A percentile compares a stretch with the other conserved stretches of the same genome.
These are phyloP conservation scores for Palythoa heliodiscus DNA, from an alignment of 92 coral and sea anemone genomes.

Conservation along the genomic window DNA sequence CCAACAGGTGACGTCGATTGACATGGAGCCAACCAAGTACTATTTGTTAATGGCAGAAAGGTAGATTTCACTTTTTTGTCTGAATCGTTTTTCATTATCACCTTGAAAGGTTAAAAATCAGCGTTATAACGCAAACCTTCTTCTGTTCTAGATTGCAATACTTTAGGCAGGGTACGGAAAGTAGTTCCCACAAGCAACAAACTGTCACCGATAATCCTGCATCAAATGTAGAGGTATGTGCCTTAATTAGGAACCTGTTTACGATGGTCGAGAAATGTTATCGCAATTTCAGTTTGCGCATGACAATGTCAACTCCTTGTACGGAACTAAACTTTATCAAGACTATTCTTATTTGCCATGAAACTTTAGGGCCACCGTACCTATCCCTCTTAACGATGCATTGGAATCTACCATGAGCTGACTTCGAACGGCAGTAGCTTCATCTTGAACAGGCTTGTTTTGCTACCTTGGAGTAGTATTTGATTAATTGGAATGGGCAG, in stretches of 20 bases:
- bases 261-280: too few relatives aligned
- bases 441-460: too few relatives aligned
- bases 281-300: too few relatives aligned
- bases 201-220: conserved; percentile 54
- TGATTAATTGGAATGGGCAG: too few relatives aligned
- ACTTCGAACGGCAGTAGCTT: too few relatives aligned
- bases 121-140: not conserved
- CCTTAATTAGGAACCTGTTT: not conserved
- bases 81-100: not conserved
- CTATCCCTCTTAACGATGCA: too few relatives aligned
- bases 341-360: too few relatives aligned
- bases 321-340: too few relatives aligned
- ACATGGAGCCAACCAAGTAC: conserved; percentile 86
- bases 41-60: conserved; percentile 77
- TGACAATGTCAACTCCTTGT: too few relatives aligned
- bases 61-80: not conserved
- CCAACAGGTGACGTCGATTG: conserved; percentile 80
- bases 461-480: too few relatives aligned
- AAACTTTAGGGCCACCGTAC: too few relatives aligned
- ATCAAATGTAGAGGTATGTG: conserved; percentile 63
- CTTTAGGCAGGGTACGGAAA: conserved; percentile 66
- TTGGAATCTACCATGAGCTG: too few relatives aligned
- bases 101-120: not conserved
- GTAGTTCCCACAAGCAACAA: conserved; percentile 50
- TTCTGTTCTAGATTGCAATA: conserved; percentile 60